A percentile compares a stretch with the other conserved stretches of the same genome.
Evolutionary conservation across 2,797 vertebrate genomes (phyloP).

Genomic region (Sarcophilus harrisii): DNA sequence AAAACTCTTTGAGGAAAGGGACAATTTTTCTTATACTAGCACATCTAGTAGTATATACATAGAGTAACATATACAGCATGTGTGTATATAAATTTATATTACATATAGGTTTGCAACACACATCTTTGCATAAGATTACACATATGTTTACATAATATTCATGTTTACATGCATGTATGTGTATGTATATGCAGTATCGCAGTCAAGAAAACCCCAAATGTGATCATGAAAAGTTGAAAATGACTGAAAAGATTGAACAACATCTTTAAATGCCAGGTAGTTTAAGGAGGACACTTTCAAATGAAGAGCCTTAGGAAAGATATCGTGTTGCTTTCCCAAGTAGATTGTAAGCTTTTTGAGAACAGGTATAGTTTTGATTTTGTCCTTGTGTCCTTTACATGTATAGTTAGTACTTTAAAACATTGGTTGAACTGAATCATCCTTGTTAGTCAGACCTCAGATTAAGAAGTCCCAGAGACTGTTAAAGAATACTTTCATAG

Average conservation of each 20-base stretch:
- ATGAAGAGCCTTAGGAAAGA: not conserved
- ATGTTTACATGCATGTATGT: not conserved
- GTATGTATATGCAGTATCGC: not conserved
- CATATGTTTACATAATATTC: not conserved
- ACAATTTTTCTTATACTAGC: not conserved
- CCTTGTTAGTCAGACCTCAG: not conserved
- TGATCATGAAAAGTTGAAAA: not conserved
- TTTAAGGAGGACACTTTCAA: not conserved
- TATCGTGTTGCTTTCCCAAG: not conserved
- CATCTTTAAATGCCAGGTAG: not conserved
- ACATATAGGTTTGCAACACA: not conserved
- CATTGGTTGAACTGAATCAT: not conserved
- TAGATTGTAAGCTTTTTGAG: not conserved
- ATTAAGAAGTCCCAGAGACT: not conserved
- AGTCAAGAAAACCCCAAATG: too few relatives aligned
- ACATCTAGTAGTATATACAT: not conserved
- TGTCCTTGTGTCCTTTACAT: not conserved
- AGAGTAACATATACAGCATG: too few relatives aligned
- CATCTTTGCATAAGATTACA: too few relatives aligned
- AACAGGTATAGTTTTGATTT: not conserved
- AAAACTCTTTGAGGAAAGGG: not conserved
- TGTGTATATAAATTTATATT: not conserved
- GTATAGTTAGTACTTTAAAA: not conserved
- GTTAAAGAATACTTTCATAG: not conserved
- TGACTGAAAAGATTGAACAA: not conserved